Evolutionary conservation across 2,113 vertebrate genomes (phyloP).

Genomic region (Lophotis ruficrista): DNA sequence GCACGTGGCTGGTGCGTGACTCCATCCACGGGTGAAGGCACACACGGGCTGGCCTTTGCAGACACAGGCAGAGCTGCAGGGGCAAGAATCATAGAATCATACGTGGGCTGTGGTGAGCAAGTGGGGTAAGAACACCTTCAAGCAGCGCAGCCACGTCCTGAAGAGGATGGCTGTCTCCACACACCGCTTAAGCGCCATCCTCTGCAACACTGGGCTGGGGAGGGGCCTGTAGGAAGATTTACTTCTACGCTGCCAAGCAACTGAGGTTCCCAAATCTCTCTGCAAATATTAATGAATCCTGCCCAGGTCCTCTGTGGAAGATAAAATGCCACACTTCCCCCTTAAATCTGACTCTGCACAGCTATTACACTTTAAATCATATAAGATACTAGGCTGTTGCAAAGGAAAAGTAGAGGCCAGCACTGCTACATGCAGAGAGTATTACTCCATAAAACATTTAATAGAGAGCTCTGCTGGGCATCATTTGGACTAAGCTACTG

Average conservation of each 20-base stretch:
- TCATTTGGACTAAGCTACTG: constrained; percentile 43
- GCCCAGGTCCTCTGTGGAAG: not conserved
- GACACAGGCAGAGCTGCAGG: not conserved
- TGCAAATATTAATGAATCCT: constrained; percentile 15
- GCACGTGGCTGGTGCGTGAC: not conserved
- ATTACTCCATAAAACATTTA: constrained; percentile 57
- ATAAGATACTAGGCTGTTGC: not conserved
- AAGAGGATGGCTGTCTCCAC: not conserved
- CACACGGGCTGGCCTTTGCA: not conserved
- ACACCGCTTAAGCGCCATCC: not conserved
- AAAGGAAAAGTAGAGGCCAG: constrained; percentile 2
- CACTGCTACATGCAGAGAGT: not conserved
- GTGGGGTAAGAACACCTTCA: not conserved
- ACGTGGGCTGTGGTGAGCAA: not conserved
- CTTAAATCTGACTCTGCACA: not conserved
- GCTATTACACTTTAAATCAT: constrained; percentile 7
- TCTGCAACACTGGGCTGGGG: not conserved
- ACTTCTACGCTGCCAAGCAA: not conserved
- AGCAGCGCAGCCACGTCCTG: not conserved
- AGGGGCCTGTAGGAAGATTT: not conserved
- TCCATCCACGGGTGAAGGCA: not conserved
- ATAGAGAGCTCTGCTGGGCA: constrained; percentile 56
- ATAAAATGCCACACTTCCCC: not conserved
- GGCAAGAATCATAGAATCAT: accelerated
- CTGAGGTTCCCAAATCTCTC: not conserved